These are phyloP conservation scores for Urocolius indicus DNA, from an alignment of 2,113 vertebrate species.

Conservation along the genomic window DNA sequence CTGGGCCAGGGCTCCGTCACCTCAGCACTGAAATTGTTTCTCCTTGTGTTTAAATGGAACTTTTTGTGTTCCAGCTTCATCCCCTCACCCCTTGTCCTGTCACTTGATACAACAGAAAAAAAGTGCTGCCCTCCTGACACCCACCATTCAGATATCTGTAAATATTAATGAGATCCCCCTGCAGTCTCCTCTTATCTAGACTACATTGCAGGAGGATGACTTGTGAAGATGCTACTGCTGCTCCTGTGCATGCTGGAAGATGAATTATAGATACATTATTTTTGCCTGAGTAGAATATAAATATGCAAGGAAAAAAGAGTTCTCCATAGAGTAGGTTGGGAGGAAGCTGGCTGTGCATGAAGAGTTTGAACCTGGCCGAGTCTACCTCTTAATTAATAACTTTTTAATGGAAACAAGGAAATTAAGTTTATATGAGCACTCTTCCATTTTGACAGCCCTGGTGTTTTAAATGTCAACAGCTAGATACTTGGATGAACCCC, in stretches of 20 bases:
- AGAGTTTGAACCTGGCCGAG: conserved; percentile 8
- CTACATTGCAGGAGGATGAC: neutral
- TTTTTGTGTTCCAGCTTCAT: too few relatives aligned
- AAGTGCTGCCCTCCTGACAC: too few relatives aligned
- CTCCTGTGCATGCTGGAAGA: neutral
- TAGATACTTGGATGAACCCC: neutral
- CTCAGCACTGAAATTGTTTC: too few relatives aligned
- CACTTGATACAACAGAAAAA: too few relatives aligned
- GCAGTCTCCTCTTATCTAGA: too few relatives aligned
- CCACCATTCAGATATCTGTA: too few relatives aligned
- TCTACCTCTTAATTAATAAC: conserved; percentile 34
- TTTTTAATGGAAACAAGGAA: conserved; percentile 27
- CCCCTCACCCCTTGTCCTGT: too few relatives aligned
- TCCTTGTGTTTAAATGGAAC: too few relatives aligned
- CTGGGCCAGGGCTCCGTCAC: too few relatives aligned
- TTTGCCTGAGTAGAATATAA: conserved; percentile 25
- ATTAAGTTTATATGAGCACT: conserved; percentile 20
- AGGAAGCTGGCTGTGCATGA: neutral
- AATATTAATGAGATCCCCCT: too few relatives aligned
- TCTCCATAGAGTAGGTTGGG: neutral
- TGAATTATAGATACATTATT: neutral
- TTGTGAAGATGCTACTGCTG: neutral
- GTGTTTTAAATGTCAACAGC: conserved; percentile 27
- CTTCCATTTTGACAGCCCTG: neutral
- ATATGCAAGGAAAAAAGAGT: neutral